Evolutionary conservation across 1,140 invertebrate species (phyloP).

Genomic region (Lutraria rhynchaena): DNA sequence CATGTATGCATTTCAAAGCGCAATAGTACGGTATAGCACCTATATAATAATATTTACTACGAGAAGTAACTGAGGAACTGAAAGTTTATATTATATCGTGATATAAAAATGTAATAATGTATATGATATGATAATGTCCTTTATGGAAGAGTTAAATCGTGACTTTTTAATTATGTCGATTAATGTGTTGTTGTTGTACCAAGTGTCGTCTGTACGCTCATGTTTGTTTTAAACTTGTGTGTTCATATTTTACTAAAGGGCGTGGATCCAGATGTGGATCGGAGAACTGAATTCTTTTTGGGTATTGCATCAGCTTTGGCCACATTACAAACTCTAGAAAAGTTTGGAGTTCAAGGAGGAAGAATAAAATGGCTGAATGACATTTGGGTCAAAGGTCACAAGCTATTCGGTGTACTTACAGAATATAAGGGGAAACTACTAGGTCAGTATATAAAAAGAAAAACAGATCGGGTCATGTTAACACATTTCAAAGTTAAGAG

Average conservation of each 20-base stretch:
- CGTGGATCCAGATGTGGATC: not conserved
- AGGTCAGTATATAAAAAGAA: constrained; percentile 50
- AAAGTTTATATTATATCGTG: too few species aligned
- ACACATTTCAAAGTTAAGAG: too few species aligned
- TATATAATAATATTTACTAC: too few species aligned
- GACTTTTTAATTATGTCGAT: too few species aligned
- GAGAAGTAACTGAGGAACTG: too few species aligned
- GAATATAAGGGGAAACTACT: constrained; percentile 62
- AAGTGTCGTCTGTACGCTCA: not conserved
- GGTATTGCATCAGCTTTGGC: constrained; percentile 66
- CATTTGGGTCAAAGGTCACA: constrained; percentile 74
- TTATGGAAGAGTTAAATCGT: too few species aligned
- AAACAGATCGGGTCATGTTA: too few species aligned
- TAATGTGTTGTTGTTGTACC: not conserved
- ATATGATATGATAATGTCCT: too few species aligned
- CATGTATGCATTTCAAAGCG: too few species aligned
- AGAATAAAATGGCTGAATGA: constrained; percentile 73
- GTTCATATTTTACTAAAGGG: constrained; percentile 3
- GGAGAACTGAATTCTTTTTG: constrained; percentile 41
- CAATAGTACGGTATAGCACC: too few species aligned
- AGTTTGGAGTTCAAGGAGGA: constrained; percentile 59
- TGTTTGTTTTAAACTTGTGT: not conserved
- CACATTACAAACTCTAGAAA: constrained; percentile 50
- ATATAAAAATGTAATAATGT: too few species aligned
- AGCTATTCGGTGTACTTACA: constrained; percentile 67